Percentiles rank a stretch among this genome's conserved stretches.
Conservation (phyloP, 2,113 vertebrate genomes). For the Mustela lutreola region DNA sequence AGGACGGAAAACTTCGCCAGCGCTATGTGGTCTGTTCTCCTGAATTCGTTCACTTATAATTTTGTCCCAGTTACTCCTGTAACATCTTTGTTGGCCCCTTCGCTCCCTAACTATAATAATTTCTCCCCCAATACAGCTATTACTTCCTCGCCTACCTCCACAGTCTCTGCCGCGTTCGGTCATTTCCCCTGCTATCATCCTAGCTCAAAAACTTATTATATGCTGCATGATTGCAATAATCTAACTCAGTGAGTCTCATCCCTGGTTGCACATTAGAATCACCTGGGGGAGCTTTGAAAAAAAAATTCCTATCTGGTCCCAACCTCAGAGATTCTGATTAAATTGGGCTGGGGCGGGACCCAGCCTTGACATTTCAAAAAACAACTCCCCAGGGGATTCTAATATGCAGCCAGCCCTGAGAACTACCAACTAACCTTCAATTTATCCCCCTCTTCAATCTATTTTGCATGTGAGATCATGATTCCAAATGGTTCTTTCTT, state of each 20-base stretch:
- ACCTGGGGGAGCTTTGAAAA: constrained; percentile 63
- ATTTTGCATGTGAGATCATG: constrained; percentile 41
- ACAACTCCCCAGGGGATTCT: not conserved
- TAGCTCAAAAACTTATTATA: constrained; percentile 79
- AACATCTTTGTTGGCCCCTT: not conserved
- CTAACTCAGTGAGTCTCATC: constrained; percentile 73
- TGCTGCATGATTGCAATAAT: constrained; percentile 78
- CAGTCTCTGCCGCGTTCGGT: not conserved
- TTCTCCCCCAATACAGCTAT: constrained; percentile 8
- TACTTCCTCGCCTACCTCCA: not conserved
- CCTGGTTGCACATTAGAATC: constrained; percentile 68
- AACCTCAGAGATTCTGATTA: constrained; percentile 70
- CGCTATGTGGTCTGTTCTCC: not conserved
- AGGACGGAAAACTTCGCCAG: not conserved
- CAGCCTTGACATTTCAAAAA: not conserved
- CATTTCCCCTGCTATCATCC: constrained; percentile 61
- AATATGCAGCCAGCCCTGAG: not conserved
- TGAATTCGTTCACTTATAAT: not conserved
- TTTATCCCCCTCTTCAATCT: constrained; percentile 37
- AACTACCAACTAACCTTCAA: not conserved
- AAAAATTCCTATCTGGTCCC: constrained; percentile 53
- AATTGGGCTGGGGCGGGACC: constrained; percentile 30
- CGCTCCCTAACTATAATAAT: not conserved
- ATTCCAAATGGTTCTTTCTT: constrained; percentile 46
- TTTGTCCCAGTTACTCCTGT: not conserved